phyloP scores from a whole-genome alignment of 2,888 invertebrate genomes.

The Drosophila meridiana region DNA sequence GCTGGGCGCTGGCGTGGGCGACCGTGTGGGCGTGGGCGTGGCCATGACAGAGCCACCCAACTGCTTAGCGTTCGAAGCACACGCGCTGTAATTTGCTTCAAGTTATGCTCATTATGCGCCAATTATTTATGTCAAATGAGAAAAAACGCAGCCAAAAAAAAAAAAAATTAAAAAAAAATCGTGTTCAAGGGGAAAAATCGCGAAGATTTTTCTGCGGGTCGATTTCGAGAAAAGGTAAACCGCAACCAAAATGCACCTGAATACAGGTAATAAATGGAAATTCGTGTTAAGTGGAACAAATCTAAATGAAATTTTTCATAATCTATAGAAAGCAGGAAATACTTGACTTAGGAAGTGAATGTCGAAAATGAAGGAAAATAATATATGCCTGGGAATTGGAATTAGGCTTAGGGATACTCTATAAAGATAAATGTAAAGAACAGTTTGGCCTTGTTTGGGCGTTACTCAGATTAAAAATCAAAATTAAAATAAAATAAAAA shows the following conservation, averaged over 20 bases:
- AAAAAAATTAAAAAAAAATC: not conserved
- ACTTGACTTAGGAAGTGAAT: not conserved
- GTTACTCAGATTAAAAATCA: not conserved
- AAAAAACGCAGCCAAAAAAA: conserved; percentile 5
- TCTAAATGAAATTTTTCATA: not conserved
- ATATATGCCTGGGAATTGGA: not conserved
- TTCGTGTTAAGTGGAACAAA: conserved; percentile 2
- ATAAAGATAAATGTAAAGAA: not conserved
- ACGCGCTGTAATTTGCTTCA: conserved; percentile 73
- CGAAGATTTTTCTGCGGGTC: conserved; percentile 23
- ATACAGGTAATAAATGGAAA: conserved; percentile 1
- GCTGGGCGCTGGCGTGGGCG: not conserved
- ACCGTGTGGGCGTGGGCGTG: not conserved
- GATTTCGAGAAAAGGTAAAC: conserved; percentile 7
- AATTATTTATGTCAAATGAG: conserved; percentile 71
- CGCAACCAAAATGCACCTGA: conserved; percentile 2
- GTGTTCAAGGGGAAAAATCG: conserved; percentile 4
- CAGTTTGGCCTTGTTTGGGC: not conserved
- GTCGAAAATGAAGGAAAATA: not conserved
- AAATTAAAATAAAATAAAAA: not conserved
- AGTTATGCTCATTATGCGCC: conserved; percentile 80
- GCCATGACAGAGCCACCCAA: conserved; percentile 18
- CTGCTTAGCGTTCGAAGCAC: conserved; percentile 57
- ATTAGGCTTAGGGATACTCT: not conserved
- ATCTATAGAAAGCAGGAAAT: not conserved